A percentile compares a stretch with the other conserved stretches of the same genome.
These are phyloP conservation scores for Dorcus parallelipipedus DNA, from an alignment of 2,888 invertebrate genomes.

Conservation along the genomic window DNA sequence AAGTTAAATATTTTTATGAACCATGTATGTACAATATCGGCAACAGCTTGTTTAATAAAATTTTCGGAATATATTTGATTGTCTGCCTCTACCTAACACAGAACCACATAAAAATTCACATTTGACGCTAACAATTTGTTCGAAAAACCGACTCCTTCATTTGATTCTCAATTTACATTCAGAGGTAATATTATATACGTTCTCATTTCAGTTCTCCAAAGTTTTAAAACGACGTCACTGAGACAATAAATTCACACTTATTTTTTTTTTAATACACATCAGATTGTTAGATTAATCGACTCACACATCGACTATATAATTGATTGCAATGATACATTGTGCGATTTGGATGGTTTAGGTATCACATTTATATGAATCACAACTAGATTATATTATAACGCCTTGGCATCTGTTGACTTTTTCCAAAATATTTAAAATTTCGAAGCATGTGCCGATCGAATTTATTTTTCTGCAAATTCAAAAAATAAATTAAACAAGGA, in stretches of 20 bases:
- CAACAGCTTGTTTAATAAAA: background rate
- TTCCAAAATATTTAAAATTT: too few relatives aligned
- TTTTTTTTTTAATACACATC: background rate
- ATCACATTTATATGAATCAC: slow-evolving; percentile 30
- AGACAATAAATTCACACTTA: background rate
- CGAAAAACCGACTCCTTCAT: too few relatives aligned
- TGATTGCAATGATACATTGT: slow-evolving; percentile 8
- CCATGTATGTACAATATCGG: background rate
- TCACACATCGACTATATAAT: background rate
- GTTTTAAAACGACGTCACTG: background rate
- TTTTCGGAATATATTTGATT: background rate
- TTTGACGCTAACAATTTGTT: too few relatives aligned
- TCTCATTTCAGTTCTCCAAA: background rate
- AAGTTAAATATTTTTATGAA: background rate
- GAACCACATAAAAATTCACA: too few relatives aligned
- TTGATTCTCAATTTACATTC: too few relatives aligned
- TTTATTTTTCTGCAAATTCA: too few relatives aligned
- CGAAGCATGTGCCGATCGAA: too few relatives aligned
- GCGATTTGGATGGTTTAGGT: slow-evolving; percentile 29
- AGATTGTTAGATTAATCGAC: background rate
- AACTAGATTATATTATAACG: slow-evolving; percentile 13
- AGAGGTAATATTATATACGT: background rate
- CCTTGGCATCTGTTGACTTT: too few relatives aligned
- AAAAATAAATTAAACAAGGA: too few relatives aligned
- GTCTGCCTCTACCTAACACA: background rate